These are phyloP conservation scores for Didymodactylos carnosus DNA, from an alignment of 2,888 invertebrate species.

Conservation along the genomic window DNA sequence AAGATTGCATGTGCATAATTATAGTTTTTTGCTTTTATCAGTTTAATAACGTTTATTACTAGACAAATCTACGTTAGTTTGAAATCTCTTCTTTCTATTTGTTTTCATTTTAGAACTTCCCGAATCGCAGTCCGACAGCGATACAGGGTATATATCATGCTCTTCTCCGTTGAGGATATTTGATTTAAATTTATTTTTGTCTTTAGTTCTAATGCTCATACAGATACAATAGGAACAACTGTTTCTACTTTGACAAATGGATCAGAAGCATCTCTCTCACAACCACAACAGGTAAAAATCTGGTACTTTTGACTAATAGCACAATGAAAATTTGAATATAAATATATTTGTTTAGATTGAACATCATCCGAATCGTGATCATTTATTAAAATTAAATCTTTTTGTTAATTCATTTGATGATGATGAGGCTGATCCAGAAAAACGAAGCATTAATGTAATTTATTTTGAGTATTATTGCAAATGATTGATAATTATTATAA, in stretches of 20 bases:
- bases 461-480: not conserved
- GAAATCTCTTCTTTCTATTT: not conserved
- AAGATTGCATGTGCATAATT: not conserved
- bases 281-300: not conserved
- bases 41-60: not conserved
- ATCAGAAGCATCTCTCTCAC: too few relatives aligned
- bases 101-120: not conserved
- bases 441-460: not conserved
- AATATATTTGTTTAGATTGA: not conserved
- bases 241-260: not conserved
- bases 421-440: not conserved
- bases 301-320: not conserved
- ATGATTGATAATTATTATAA: not conserved
- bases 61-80: not conserved
- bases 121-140: not conserved
- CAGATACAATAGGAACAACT: not conserved
- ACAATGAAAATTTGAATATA: not conserved
- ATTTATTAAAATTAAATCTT: not conserved
- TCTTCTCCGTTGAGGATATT: too few relatives aligned
- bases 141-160: not conserved
- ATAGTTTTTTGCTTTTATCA: not conserved
- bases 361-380: not conserved
- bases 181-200: not conserved
- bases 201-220: not conserved
- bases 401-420: not conserved